These are phyloP conservation scores for Coilia nasus DNA, from an alignment of 2,797 vertebrate genomes.

Conservation along the genomic window DNA sequence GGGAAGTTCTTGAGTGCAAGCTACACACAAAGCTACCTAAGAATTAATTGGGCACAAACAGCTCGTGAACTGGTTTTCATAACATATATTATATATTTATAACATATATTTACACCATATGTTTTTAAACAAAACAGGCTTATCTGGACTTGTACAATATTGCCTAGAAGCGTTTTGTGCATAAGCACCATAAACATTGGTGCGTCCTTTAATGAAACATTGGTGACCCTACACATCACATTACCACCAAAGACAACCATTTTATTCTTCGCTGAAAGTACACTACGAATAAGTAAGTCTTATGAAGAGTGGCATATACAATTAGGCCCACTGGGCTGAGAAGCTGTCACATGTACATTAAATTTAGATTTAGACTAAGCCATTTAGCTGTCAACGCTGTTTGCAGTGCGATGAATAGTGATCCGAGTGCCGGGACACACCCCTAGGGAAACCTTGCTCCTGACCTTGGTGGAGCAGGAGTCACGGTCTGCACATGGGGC, in stretches of 20 bases:
- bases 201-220: neutral
- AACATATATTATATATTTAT: too few species aligned
- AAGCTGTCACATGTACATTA: neutral
- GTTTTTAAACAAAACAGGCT: neutral
- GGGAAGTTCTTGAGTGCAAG: too few species aligned
- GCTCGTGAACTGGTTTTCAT: neutral
- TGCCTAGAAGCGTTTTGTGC: neutral
- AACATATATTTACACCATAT: neutral
- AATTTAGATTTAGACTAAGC: neutral
- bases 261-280: neutral
- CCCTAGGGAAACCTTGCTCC: neutral
- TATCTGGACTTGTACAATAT: neutral
- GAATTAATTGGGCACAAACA: neutral
- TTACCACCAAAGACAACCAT: neutral
- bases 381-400: neutral
- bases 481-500: conserved; percentile 1
- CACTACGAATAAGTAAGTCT: neutral
- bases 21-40: neutral
- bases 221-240: neutral
- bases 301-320: neutral
- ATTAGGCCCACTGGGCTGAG: neutral
- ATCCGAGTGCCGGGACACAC: too few species aligned
- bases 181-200: neutral
- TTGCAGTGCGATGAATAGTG: neutral
- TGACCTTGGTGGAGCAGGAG: neutral